These are phyloP conservation scores for Stramonita haemastoma DNA, from an alignment of 2,888 invertebrate species.

Conservation along the genomic window DNA sequence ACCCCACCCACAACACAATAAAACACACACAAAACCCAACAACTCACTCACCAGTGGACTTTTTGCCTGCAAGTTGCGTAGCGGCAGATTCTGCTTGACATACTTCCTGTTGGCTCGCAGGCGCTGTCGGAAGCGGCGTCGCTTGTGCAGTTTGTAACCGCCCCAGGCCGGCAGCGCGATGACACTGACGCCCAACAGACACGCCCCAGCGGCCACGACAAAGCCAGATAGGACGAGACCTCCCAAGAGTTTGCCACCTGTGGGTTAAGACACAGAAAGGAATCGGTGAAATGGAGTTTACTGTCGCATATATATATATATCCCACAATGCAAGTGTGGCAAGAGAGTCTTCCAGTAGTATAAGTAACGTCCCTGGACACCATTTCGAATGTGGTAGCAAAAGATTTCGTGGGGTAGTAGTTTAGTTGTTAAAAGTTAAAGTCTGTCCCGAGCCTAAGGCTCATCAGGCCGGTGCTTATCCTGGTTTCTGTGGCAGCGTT, in stretches of 20 bases:
- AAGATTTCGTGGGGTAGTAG: too few species aligned
- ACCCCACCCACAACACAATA: background rate
- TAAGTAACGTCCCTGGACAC: too few species aligned
- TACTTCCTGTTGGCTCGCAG: slow-evolving; percentile 1
- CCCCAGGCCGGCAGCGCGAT: slow-evolving; percentile 74
- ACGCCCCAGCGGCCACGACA: slow-evolving; percentile 73
- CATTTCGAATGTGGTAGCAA: too few species aligned
- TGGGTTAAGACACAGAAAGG: too few species aligned
- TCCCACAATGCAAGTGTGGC: too few species aligned
- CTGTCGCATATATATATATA: too few species aligned
- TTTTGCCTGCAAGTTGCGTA: slow-evolving; percentile 5
- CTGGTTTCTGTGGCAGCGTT: too few species aligned
- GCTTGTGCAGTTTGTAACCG: slow-evolving; percentile 60
- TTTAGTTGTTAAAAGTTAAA: too few species aligned
- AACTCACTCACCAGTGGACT: background rate
- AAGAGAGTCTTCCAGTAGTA: too few species aligned
- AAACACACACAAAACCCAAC: background rate
- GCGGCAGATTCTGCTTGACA: background rate
- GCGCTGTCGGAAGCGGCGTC: slow-evolving; percentile 46
- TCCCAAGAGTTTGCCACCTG: slow-evolving; percentile 73
- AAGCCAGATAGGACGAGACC: slow-evolving; percentile 69
- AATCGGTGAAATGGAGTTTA: too few species aligned
- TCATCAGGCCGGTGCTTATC: too few species aligned
- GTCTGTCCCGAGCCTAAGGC: too few species aligned
- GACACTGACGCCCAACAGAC: slow-evolving; percentile 72